Base-by-base conservation (phyloP, 2,113 vertebrate genomes). In the Osmerus eperlanus region DNA sequence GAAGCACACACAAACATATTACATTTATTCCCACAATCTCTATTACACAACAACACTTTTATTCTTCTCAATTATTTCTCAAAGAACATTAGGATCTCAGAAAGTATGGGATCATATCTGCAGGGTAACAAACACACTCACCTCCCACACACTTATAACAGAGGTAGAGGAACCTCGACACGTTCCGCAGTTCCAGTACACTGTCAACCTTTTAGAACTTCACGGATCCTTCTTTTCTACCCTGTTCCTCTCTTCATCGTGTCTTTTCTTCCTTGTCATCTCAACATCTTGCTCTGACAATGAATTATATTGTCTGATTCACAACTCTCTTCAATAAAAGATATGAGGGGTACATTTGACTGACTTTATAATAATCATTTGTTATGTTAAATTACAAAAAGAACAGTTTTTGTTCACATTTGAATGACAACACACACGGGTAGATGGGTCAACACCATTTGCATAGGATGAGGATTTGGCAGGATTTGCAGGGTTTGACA, bases 121-220 rank as follows among this genome's bases (percentile, higher is more conserved):
- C 7, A 47, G 12, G 18, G 11, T 0, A 36, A 51, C 78, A 32
- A 32, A 32, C 29, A 32, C 4, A 56, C 23, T 72, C 76, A 87
- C 86, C 84, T 65, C 84, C 86, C 23, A 82, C 84, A 58, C 83
- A 81, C 54, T 77, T 81, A 68, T 87, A 87, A 65, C 85, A 87
- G 29, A 80, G 81, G 19, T 83, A 80, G 1, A 78, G 81, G 65
- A 83, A 83, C 47, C 81, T 80, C 86, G 84, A 87, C 56, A 87
- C 81, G 4, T 86, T 87, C 29, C 84, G 82, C 67, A 84, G 67
- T 12, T 84, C 86, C 8, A 87, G 63, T 19, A 83, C 78, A 55
- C 80, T 70, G 19, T 82, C 86, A 61, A 79, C 13, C 16, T 66
- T 77, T 79, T 82, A 73, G 61, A 81, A 0, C 47, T 64, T 81